A percentile compares a stretch with the other conserved stretches of the same genome.
Evolutionary conservation across 37 sponge, comb jelly and placozoan genomes (phyloP).

Genomic region (Crambe crambe): DNA sequence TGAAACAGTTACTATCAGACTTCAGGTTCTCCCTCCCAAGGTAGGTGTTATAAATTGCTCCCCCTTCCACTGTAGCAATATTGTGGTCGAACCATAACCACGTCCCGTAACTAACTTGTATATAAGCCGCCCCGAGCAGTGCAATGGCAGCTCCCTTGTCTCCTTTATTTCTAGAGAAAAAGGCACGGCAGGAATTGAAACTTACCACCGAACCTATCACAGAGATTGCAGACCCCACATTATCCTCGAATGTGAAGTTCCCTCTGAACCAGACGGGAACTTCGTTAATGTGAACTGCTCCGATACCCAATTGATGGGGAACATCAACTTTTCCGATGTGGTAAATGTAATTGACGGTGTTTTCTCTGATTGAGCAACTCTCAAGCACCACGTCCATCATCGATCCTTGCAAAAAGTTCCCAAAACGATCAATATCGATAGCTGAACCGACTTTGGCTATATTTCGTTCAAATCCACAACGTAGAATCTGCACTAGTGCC

Average conservation of each 20-base stretch:
- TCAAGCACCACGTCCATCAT: neutral
- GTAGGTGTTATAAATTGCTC: conserved; percentile 44
- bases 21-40: conserved; percentile 10
- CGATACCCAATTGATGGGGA: conserved; percentile 15
- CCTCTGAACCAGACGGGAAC: conserved; percentile 32
- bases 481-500: neutral
- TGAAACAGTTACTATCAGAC: conserved; percentile 43
- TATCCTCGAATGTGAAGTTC: conserved; percentile 11
- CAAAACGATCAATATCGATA: conserved; percentile 10
- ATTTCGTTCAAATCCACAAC: conserved; percentile 23
- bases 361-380: conserved; percentile 18
- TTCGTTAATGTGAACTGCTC: conserved; percentile 40
- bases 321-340: neutral
- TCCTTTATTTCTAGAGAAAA: conserved; percentile 32
- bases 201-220: conserved; percentile 17
- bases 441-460: conserved; percentile 47
- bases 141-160: conserved; percentile 55
- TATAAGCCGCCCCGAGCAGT: conserved; percentile 25
- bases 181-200: neutral
- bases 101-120: neutral
- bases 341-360: neutral
- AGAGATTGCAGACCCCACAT: conserved; percentile 50
- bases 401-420: conserved; percentile 2
- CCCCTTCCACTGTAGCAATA: conserved; percentile 27
- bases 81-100: conserved; percentile 42